These are phyloP conservation scores for Trichomalopsis sarcophagae DNA, from an alignment of 1,140 invertebrate genomes.

Conservation along the genomic window DNA sequence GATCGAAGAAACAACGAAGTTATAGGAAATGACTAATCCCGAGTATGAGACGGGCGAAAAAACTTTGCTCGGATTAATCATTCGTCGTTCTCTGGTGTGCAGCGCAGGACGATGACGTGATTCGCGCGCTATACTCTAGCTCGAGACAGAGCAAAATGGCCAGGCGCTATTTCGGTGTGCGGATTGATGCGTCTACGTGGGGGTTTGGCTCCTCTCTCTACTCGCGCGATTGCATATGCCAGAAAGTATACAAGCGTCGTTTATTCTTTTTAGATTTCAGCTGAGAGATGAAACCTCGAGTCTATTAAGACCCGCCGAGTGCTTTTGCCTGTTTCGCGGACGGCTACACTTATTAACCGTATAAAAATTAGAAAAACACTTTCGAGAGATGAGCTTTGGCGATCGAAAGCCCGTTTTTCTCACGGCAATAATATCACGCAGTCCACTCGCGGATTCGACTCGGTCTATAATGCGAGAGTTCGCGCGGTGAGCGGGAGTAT, in stretches of 20 bases:
- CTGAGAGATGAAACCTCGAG: neutral
- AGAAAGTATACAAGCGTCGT: slow-evolving; percentile 3
- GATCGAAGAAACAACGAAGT: too few relatives aligned
- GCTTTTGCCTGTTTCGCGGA: neutral
- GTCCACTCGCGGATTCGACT: neutral
- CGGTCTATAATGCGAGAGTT: neutral
- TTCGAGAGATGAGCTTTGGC: too few relatives aligned
- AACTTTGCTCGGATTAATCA: neutral
- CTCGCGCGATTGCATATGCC: slow-evolving; percentile 17
- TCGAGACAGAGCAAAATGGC: neutral
- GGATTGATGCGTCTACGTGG: slow-evolving; percentile 40
- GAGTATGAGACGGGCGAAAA: neutral
- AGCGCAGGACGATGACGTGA: neutral
- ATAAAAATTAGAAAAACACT: too few relatives aligned
- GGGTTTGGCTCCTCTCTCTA: slow-evolving; percentile 31
- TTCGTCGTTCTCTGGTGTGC: neutral
- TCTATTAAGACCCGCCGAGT: neutral
- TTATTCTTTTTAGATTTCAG: slow-evolving; percentile 15
- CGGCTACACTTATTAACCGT: neutral
- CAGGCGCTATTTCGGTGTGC: slow-evolving; percentile 30
- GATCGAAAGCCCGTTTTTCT: neutral
- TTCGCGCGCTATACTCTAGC: neutral
- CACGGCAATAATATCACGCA: neutral
- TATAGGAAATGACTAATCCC: neutral
- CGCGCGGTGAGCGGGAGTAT: too few relatives aligned